These are phyloP conservation scores for Mantis religiosa DNA, from an alignment of 2,888 invertebrate genomes.

Conservation along the genomic window DNA sequence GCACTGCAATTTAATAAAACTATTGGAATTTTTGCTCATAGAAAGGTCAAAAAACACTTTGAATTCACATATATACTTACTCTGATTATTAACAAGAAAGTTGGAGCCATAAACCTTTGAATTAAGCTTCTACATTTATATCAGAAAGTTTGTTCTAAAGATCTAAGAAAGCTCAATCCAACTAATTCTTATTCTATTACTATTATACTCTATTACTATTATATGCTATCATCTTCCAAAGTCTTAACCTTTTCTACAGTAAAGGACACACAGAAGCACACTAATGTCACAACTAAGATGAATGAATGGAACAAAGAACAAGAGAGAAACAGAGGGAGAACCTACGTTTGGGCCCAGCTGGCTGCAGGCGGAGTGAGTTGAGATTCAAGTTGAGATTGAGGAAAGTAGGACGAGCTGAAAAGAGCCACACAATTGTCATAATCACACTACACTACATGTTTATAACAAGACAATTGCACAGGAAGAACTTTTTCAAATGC, in stretches of 20 bases:
- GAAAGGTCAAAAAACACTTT: too few species aligned
- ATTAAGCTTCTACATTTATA: too few species aligned
- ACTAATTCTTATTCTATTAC: too few species aligned
- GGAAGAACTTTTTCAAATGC: background rate
- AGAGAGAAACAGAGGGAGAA: conserved; percentile 43
- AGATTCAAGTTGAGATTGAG: conserved; percentile 94
- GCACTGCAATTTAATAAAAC: too few species aligned
- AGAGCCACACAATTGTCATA: conserved; percentile 36
- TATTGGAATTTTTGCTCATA: too few species aligned
- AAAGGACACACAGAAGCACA: background rate
- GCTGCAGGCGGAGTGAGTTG: conserved; percentile 85
- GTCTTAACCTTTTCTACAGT: background rate
- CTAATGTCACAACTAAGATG: conserved; percentile 1
- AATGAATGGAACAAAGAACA: conserved; percentile 28
- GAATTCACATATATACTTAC: too few species aligned
- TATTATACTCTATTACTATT: too few species aligned
- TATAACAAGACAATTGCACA: background rate
- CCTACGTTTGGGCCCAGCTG: conserved; percentile 80
- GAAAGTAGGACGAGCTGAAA: conserved; percentile 97
- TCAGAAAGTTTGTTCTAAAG: too few species aligned
- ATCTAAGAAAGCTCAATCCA: too few species aligned
- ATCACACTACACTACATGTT: background rate
- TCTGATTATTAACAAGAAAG: too few species aligned
- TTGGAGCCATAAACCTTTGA: too few species aligned
- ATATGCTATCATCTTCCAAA: background rate